Percentiles rank a stretch among this genome's conserved stretches.
Conservation (phyloP, 2,113 vertebrate genomes). For the Monopterus albus region DNA sequence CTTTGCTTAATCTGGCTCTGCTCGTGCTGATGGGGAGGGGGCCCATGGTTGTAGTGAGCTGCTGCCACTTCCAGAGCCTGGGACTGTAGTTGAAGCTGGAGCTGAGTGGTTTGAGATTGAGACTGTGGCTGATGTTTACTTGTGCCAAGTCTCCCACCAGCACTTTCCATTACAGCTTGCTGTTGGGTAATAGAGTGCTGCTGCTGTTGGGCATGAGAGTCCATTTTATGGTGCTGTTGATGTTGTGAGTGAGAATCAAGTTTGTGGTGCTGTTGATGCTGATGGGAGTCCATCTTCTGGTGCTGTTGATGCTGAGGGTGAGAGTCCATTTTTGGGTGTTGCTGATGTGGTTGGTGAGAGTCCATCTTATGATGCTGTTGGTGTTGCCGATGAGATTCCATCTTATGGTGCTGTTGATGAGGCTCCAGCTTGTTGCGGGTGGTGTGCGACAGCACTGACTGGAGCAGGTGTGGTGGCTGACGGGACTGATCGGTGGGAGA, state of each 20-base stretch:
- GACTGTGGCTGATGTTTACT: conserved; percentile 78
- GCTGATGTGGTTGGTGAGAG: conserved; percentile 62
- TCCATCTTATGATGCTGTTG: conserved; percentile 71
- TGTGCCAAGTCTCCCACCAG: conserved; percentile 71
- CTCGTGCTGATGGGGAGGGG: conserved; percentile 77
- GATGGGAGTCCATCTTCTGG: conserved; percentile 72
- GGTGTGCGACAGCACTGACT: conserved; percentile 92
- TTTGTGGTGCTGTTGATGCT: conserved; percentile 68
- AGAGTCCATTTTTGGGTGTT: conserved; percentile 73
- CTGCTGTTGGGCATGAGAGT: conserved; percentile 73
- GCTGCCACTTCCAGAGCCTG: conserved; percentile 88
- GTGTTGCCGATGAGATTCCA: conserved; percentile 64
- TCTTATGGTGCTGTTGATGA: conserved; percentile 71
- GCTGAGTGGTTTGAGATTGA: conserved; percentile 85
- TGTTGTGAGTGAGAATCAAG: conserved; percentile 60
- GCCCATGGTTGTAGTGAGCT: conserved; percentile 84
- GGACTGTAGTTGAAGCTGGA: conserved; percentile 87
- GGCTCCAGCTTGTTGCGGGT: conserved; percentile 85
- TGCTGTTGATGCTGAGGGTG: conserved; percentile 70
- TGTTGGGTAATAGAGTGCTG: conserved; percentile 85
- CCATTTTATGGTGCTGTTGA: conserved; percentile 73
- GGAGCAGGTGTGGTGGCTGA: conserved; percentile 86
- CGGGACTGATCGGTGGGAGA: conserved; percentile 84
- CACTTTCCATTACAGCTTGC: conserved; percentile 81
- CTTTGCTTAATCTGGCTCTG: conserved; percentile 81